phyloP scores from a whole-genome alignment of 2,113 vertebrate genomes.

The Malaclemys terrapin region DNA sequence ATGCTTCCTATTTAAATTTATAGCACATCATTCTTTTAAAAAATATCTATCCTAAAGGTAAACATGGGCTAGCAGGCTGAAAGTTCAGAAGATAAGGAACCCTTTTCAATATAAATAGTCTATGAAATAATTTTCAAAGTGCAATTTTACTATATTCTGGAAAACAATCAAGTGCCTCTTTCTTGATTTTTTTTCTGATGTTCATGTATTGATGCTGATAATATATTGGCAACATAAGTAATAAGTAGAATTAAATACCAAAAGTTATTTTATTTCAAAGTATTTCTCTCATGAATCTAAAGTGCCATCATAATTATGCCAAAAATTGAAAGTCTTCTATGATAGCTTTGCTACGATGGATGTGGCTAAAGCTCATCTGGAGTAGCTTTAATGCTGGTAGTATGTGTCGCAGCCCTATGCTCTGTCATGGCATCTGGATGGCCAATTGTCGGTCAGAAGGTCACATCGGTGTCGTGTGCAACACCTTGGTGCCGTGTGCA shows the following conservation, averaged over 20 bases:
- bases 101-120: neutral
- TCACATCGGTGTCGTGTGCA: too few relatives aligned
- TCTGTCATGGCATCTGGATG: too few relatives aligned
- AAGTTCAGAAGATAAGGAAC: neutral
- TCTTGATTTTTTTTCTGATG: neutral
- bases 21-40: constrained; percentile 23
- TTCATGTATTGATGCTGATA: neutral
- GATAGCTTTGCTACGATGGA: neutral
- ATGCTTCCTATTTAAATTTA: constrained; percentile 11
- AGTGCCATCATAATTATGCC: neutral
- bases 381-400: neutral
- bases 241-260: neutral
- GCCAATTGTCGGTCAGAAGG: too few relatives aligned
- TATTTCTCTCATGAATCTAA: neutral
- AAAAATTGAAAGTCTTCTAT: neutral
- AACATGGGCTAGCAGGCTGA: neutral
- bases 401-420: neutral
- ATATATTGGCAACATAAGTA: neutral
- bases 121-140: neutral
- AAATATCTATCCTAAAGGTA: constrained; percentile 20
- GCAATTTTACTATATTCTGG: neutral
- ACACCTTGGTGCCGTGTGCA: too few relatives aligned
- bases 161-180: neutral
- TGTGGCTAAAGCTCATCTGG: neutral
- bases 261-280: neutral